phyloP scores from a whole-genome alignment of 2,113 vertebrate genomes.

The Sander lucioperca region DNA sequence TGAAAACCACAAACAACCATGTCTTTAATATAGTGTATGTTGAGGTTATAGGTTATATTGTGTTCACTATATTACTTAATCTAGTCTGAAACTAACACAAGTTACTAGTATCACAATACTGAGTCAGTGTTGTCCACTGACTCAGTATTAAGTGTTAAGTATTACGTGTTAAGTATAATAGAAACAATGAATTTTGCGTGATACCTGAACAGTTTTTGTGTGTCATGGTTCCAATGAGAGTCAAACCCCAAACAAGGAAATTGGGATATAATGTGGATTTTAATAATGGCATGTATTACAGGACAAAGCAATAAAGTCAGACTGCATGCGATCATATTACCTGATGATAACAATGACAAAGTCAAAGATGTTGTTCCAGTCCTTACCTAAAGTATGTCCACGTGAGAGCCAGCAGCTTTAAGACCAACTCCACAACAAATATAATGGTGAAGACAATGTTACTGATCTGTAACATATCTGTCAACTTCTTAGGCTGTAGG shows the following conservation, averaged over 20 bases:
- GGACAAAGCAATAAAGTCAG: not conserved
- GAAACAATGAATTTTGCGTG: no score
- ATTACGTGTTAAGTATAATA: no score
- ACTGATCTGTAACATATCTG: constrained; percentile 87
- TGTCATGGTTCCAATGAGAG: not conserved
- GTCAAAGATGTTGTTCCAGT: constrained; percentile 91
- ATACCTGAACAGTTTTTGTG: not conserved
- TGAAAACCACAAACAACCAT: constrained; percentile 55
- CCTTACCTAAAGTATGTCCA: constrained; percentile 90
- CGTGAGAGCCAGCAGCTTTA: constrained; percentile 89
- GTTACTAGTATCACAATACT: no score
- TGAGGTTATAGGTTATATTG: not conserved
- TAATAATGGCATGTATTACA: not conserved
- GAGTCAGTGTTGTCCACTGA: no score
- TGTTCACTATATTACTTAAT: no score
- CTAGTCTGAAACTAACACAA: no score
- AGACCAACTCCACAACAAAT: constrained; percentile 92
- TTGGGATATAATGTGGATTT: not conserved
- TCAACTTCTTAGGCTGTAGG: constrained; percentile 86
- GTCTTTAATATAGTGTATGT: not conserved
- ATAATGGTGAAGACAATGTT: constrained; percentile 92
- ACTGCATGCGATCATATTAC: constrained; percentile 67
- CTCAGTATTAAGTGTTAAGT: no score
- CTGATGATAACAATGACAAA: constrained; percentile 93
- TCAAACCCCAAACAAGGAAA: not conserved